Evolutionary conservation across 1,140 invertebrate genomes (phyloP), one percentile per base, ranked within the genome.

Genomic region (Thaumetopoea pityocampa): DNA sequence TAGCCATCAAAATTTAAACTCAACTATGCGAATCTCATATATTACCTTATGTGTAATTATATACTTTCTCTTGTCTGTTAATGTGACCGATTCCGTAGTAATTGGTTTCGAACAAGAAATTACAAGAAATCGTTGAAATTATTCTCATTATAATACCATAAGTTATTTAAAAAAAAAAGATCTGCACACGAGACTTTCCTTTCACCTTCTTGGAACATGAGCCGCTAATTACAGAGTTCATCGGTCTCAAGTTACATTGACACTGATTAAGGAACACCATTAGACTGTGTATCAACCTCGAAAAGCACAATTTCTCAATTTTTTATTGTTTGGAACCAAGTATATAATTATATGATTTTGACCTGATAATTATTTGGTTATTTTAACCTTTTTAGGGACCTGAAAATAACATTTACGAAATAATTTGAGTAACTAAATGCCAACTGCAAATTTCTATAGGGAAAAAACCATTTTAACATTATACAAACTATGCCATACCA

Each of bases 31-130:
- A 19, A 49, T 47, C 36, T 17, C 37, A 29, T 43, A 38, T 47
- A 52, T 57, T 38, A 37, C 35, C 41, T 57, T 46, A 46, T 24
- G 7, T 49, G 43, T 51, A 63, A 74, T 69, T 70, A 67, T 49
- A 38, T 51, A 68, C 77, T 76, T 81, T 78, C 77, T 61, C 77
- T 67, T 61, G 54, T 54, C 53, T 37, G 49, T 55, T 62, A 66
- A 63, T 62, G 41, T 55, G 53, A 64, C 40, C 51, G 52, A 68
- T 63, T 43, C 53, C 51, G 50, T 49, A 62, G 69, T 70, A 70
- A 80, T 72, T 70, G 67, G 59, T 51, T 49, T 30, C 42, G 35
- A 54, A 58, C 57, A 61, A 62, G 60, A 67, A 53, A 59, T 44
- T 42, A 40, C 47, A 46, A 52, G 50, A n/a, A n/a, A 38, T 33